Evolutionary conservation across 2,888 invertebrate genomes (phyloP).

Genomic region (Trachelus troglodyta): DNA sequence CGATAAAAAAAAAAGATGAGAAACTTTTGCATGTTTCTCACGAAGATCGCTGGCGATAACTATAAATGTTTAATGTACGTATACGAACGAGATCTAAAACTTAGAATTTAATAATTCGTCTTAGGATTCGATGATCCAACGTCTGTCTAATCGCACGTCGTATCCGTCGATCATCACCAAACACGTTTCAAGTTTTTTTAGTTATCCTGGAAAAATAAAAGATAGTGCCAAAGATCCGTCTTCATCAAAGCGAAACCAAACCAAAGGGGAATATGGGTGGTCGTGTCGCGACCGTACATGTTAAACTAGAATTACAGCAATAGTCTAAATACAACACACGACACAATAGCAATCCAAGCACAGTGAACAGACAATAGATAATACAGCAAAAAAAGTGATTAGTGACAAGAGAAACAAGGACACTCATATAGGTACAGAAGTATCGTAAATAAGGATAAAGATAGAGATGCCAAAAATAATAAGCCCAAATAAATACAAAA

Average conservation of each 20-base stretch:
- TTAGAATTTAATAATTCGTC: background rate
- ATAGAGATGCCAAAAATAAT: background rate
- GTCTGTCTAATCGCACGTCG: background rate
- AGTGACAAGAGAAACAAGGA: background rate
- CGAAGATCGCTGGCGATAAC: background rate
- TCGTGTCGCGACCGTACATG: background rate
- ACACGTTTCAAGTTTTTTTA: constrained; percentile 48
- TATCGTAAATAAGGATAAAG: background rate
- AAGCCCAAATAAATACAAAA: background rate
- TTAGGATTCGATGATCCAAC: background rate
- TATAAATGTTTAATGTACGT: background rate
- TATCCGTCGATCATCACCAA: constrained; percentile 53
- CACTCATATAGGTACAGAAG: background rate
- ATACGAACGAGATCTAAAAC: background rate
- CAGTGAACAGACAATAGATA: background rate
- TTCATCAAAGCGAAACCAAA: constrained; percentile 49
- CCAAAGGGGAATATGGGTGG: constrained; percentile 20
- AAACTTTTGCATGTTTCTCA: background rate
- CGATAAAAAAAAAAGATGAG: background rate
- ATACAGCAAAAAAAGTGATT: background rate
- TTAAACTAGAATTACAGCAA: background rate
- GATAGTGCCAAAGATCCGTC: constrained; percentile 54
- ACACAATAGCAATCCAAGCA: background rate
- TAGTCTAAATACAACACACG: background rate
- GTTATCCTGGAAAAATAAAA: constrained; percentile 54